These are phyloP conservation scores for Oophaga sylvatica DNA, from an alignment of 2,797 vertebrate genomes.

Conservation along the genomic window DNA sequence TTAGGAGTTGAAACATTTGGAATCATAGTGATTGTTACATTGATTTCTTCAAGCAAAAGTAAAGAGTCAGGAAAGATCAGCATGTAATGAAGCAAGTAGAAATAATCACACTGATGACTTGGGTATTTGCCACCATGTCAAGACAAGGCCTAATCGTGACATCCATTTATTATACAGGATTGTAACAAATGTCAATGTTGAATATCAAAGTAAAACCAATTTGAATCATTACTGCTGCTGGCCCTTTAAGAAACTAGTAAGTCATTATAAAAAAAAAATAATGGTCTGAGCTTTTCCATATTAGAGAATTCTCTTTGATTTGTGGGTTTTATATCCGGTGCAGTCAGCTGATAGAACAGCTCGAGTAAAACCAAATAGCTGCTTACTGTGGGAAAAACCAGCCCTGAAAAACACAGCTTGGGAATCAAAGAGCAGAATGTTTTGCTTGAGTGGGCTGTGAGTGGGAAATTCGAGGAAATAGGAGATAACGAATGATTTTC, in stretches of 20 bases:
- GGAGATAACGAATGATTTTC: constrained; percentile 21
- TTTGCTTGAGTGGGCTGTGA: constrained; percentile 26
- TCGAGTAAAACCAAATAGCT: constrained; percentile 28
- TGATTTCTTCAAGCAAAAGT: too few relatives aligned
- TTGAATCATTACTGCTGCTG: not conserved
- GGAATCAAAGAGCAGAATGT: constrained; percentile 37
- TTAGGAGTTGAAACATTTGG: too few relatives aligned
- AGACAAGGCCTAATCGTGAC: not conserved
- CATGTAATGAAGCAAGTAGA: too few relatives aligned
- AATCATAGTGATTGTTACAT: too few relatives aligned
- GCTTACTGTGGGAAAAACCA: constrained; percentile 38
- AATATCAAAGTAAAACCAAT: not conserved
- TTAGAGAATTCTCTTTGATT: constrained; percentile 17
- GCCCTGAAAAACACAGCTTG: constrained; percentile 26
- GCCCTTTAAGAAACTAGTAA: not conserved
- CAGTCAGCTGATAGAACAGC: constrained; percentile 1
- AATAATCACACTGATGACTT: too few relatives aligned
- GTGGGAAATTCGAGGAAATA: not conserved
- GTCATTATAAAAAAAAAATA: not conserved
- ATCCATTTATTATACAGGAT: not conserved
- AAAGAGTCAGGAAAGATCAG: too few relatives aligned
- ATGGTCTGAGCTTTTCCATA: not conserved
- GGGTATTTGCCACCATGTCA: too few relatives aligned
- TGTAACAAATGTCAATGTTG: too few relatives aligned
- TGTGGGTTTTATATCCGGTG: not conserved